phyloP scores from a whole-genome alignment of 92 coral and sea anemone species.

The Phenganax marumi region DNA sequence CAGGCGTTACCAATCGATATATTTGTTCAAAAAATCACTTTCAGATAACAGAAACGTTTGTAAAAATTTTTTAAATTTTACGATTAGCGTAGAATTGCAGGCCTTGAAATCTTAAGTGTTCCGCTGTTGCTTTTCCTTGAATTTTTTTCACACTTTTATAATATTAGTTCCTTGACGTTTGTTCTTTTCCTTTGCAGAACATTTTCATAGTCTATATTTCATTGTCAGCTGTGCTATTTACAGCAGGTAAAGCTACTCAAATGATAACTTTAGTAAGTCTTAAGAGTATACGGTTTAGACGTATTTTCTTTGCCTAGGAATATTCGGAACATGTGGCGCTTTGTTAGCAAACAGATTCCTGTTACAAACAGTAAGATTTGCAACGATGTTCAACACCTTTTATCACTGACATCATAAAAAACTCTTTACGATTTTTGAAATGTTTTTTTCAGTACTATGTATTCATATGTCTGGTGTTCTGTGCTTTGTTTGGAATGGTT shows the following conservation, averaged over 20 bases:
- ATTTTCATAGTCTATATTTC: constrained; percentile 59
- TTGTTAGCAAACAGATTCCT: constrained; percentile 57
- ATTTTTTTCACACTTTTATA: too few species aligned
- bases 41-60: too few species aligned
- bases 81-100: too few species aligned
- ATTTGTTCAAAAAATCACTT: too few species aligned
- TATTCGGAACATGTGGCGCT: constrained; percentile 70
- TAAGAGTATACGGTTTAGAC: neutral
- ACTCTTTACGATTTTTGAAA: neutral
- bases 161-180: too few species aligned
- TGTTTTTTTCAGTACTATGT: constrained; percentile 62
- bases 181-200: constrained; percentile 36
- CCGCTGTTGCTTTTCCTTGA: too few species aligned
- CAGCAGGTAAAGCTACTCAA: constrained; percentile 51
- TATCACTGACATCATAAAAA: neutral
- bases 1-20: too few species aligned
- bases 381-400: neutral
- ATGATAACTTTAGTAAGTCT: neutral
- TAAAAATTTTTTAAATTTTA: too few species aligned
- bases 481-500: constrained; percentile 60
- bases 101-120: too few species aligned
- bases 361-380: constrained; percentile 55
- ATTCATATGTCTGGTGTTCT: constrained; percentile 50
- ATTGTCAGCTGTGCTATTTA: constrained; percentile 60
- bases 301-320: constrained; percentile 43